Conservation (phyloP, 2,888 invertebrate species). For the Leptinotarsa juncta region DNA sequence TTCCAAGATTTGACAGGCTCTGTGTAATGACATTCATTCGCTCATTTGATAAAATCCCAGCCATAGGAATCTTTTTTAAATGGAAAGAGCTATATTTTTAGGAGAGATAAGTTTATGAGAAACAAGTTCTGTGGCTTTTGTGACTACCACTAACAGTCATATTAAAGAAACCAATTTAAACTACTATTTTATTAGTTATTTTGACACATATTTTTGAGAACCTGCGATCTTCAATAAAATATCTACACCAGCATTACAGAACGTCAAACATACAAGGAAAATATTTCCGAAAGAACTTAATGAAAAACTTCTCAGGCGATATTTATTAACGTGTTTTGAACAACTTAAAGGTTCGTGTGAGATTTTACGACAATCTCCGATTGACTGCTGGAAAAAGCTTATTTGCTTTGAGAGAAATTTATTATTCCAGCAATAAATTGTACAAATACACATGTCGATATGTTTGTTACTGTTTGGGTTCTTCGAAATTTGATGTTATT, state of each 20-base stretch:
- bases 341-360: constrained; percentile 9
- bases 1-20: no score
- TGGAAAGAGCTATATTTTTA: no score
- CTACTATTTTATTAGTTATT: no score
- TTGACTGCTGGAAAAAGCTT: constrained; percentile 8
- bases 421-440: constrained; percentile 1
- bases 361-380: not conserved
- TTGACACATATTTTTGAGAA: no score
- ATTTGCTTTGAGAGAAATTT: constrained; percentile 4
- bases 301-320: constrained; percentile 3
- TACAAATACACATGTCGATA: constrained; percentile 10
- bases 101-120: no score
- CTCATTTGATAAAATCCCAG: no score
- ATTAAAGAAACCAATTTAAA: no score
- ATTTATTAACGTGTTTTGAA: constrained; percentile 6
- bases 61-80: no score
- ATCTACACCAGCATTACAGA: not conserved
- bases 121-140: no score
- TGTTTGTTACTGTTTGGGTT: constrained; percentile 12
- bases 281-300: not conserved
- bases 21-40: no score
- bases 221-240: no score
- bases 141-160: no score
- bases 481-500: constrained; percentile 5
- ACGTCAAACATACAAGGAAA: not conserved